Evolutionary conservation across 2,797 vertebrate genomes (phyloP).

Genomic region (Sebastes cheni): DNA sequence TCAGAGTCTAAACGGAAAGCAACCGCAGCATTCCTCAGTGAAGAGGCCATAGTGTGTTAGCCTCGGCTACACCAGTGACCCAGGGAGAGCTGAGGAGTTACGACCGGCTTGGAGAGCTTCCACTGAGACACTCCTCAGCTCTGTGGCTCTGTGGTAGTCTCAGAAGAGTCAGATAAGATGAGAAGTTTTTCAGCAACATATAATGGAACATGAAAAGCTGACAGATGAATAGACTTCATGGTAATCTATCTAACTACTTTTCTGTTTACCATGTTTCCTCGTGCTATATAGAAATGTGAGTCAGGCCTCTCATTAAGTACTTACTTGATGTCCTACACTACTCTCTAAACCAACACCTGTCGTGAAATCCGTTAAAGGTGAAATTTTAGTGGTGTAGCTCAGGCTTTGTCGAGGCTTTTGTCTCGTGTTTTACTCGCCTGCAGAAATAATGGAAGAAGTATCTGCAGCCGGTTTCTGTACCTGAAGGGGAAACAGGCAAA

Average conservation of each 20-base stretch:
- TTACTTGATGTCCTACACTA: constrained; percentile 4
- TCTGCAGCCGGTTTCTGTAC: neutral
- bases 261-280: neutral
- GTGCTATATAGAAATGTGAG: neutral
- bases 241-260: neutral
- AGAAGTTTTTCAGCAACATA: neutral
- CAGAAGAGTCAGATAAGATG: neutral
- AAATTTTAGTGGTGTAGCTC: neutral
- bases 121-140: neutral
- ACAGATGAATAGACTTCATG: neutral
- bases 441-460: neutral
- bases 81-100: constrained; percentile 29
- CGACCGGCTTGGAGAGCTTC: constrained; percentile 21
- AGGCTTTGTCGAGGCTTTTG: neutral
- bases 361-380: constrained; percentile 7
- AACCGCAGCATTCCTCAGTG: constrained; percentile 51
- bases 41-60: neutral
- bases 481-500: neutral
- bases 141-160: neutral
- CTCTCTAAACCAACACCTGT: constrained; percentile 8
- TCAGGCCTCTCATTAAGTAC: neutral
- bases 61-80: constrained; percentile 39
- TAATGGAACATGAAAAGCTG: neutral
- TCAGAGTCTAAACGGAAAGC: constrained; percentile 1
- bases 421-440: constrained; percentile 13